Percentiles rank a stretch among this genome's conserved stretches.
These are phyloP conservation scores for Syngnathus scovelli DNA, from an alignment of 2,113 vertebrate species.

Conservation along the genomic window DNA sequence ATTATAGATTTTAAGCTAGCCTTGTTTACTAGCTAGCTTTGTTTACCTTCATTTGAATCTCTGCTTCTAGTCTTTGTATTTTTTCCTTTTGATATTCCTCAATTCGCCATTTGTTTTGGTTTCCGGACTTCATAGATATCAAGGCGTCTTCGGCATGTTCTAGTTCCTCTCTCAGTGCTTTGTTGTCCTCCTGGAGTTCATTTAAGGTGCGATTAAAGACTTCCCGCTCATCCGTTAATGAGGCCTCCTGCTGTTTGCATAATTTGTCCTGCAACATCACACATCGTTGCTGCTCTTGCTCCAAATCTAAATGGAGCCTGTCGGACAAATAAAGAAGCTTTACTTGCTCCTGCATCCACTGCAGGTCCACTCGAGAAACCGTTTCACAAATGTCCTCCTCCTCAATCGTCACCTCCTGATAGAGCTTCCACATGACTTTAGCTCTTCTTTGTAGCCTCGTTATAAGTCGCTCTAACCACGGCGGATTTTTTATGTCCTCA, in stretches of 20 bases:
- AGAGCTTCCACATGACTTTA: slow-evolving; percentile 70
- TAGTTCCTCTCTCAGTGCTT: slow-evolving; percentile 68
- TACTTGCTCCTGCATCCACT: slow-evolving; percentile 77
- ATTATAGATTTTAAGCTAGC: not conserved
- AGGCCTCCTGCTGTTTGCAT: slow-evolving; percentile 66
- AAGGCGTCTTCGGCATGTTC: slow-evolving; percentile 69
- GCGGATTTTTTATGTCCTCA: slow-evolving; percentile 30
- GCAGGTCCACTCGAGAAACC: slow-evolving; percentile 56
- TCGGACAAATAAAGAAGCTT: slow-evolving; percentile 79
- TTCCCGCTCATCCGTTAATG: slow-evolving; percentile 72
- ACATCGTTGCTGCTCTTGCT: slow-evolving; percentile 67
- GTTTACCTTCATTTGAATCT: slow-evolving; percentile 80
- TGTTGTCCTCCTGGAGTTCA: slow-evolving; percentile 74
- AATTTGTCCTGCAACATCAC: slow-evolving; percentile 62
- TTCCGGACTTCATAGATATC: slow-evolving; percentile 60
- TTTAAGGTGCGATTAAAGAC: slow-evolving; percentile 69
- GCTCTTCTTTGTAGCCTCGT: slow-evolving; percentile 76
- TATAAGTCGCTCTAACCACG: slow-evolving; percentile 73
- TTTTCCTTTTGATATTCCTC: slow-evolving; percentile 73
- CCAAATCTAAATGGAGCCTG: slow-evolving; percentile 70
- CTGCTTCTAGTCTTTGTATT: slow-evolving; percentile 75
- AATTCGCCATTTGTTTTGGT: slow-evolving; percentile 71
- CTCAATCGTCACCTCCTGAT: slow-evolving; percentile 58
- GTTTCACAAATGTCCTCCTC: not conserved
- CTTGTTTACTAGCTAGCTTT: too few relatives aligned